Evolutionary conservation across 2,888 invertebrate genomes (phyloP), one percentile per base, ranked within the genome.

Genomic region (Apodemia zela): DNA sequence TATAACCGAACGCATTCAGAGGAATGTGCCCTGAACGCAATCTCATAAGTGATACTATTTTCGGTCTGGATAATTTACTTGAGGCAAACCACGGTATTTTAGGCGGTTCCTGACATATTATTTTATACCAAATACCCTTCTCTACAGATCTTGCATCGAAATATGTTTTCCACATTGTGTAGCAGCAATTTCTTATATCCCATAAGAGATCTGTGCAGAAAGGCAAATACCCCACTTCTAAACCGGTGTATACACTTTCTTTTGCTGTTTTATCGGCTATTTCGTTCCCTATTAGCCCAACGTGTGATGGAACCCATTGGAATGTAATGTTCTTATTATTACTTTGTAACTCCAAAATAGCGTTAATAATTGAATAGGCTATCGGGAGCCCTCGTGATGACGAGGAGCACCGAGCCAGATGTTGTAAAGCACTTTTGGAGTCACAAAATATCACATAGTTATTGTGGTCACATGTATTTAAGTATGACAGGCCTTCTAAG

Each of bases 71-170:
- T n/a, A 47, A 47, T 47, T 47, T 47, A 47, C 2, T 47, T 47
- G 47, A 47, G n/a, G 17, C 47, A 47, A 45, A 45, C 45, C 45
- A 45, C 6, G 45, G 45, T 45, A 45, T 45, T 45, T 45, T 45
- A n/a, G 13, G 45, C 2, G 45, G 45, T 15, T 45, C 45, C 15
- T 15, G 15, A 6, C 45, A 45, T 45, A 45, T 29, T 29, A 45
- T 45, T 45, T 45, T n/a, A n/a, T 45, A 45, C 45, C 45, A 45
- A 6, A 45, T 45, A n/a, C 45, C 45, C 5, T 45, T 45, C 15
- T 45, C 45, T n/a, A 45, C n/a, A n/a, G 45, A 11, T n/a, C 45
- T 45, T 15, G 45, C n/a, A 45, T 45, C 45, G n/a, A 45, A 45
- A 45, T 45, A 45, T 45, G 45, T 45, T 45, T 45, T 45, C 15